Percentiles rank a stretch among this genome's conserved stretches.
These are phyloP conservation scores for Cosmorhoe ocellata DNA, from an alignment of 2,888 invertebrate species.

Conservation along the genomic window DNA sequence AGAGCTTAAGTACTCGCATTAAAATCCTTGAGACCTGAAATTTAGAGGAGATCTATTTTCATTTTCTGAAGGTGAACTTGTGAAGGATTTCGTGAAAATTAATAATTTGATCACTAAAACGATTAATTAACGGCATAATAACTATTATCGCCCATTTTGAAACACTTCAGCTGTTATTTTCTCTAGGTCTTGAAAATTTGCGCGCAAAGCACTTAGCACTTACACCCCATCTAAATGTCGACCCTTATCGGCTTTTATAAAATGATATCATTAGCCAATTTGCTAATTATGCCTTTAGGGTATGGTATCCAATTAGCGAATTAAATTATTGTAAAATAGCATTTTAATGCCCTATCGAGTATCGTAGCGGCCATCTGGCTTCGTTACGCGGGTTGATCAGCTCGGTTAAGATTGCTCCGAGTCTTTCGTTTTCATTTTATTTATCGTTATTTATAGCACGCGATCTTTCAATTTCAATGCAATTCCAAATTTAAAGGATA, in stretches of 20 bases:
- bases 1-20: no score
- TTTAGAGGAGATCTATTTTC: no score
- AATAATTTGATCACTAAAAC: no score
- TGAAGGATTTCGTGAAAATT: no score
- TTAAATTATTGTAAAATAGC: constrained; percentile 72
- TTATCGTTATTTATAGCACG: constrained; percentile 33
- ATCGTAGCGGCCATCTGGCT: constrained; percentile 63
- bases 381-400: constrained; percentile 55
- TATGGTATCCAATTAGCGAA: constrained; percentile 62
- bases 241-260: constrained; percentile 32
- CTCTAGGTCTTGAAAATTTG: no score
- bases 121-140: no score
- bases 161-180: no score
- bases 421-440: constrained; percentile 36
- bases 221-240: constrained; percentile 17
- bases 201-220: constrained; percentile 7
- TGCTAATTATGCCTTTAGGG: constrained; percentile 61
- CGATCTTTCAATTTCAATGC: constrained; percentile 16
- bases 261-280: constrained; percentile 61
- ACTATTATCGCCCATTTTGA: no score
- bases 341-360: constrained; percentile 53
- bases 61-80: no score
- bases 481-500: background rate
- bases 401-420: constrained; percentile 44
- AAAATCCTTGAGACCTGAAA: no score